Base-by-base conservation (phyloP, 2,888 invertebrate species). In the Drosophila lacicola region DNA sequence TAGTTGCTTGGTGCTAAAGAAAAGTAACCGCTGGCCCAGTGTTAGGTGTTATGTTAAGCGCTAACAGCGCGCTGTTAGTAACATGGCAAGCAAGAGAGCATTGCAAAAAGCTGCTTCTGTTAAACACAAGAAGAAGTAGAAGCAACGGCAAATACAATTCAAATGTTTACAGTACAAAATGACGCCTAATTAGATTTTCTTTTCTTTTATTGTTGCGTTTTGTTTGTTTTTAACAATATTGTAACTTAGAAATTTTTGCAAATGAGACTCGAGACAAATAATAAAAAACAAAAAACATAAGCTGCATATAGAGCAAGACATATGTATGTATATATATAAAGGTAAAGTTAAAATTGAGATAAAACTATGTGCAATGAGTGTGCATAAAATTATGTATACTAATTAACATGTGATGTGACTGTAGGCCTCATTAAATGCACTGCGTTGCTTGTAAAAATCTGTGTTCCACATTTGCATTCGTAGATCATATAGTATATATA, bases 371-470 rank as follows among this genome's bases (percentile, higher is more conserved):
- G 82, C 83, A 80, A 77, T 82, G 72, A 72, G 36, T 63, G 82
- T 78, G 84, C 79, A 65, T 78, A 74, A 54, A 74, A 56, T 62
- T 71, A 79, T 69, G 56, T 74, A 77, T 85, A 72, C 55, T 60
- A 72, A 65, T 80, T 69, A 88, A 74, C 77, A 73, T 80, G 88
- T 85, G 77, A 77, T 74, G 69, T 55, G 74, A 62, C 64, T 60
- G 68, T 57, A 64, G 47, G 55, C 58, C 58, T 77, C 77, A 88
- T 69, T 88, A 83, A 83, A 88, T 88, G 88, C 83, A 71, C 67
- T 69, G 74, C 54, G 61, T 64, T 70, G 53, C 49, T 74, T 63
- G 46, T 62, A 68, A 75, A 53, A 65, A 25, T 61, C 17, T 53
- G 45, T 45, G 64, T 67, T 85, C 70, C 68, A 71, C 47, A 62